Percentiles rank a stretch among this genome's conserved stretches.
phyloP scores from a whole-genome alignment of 2,113 vertebrate genomes.

The Eublepharis macularius region DNA sequence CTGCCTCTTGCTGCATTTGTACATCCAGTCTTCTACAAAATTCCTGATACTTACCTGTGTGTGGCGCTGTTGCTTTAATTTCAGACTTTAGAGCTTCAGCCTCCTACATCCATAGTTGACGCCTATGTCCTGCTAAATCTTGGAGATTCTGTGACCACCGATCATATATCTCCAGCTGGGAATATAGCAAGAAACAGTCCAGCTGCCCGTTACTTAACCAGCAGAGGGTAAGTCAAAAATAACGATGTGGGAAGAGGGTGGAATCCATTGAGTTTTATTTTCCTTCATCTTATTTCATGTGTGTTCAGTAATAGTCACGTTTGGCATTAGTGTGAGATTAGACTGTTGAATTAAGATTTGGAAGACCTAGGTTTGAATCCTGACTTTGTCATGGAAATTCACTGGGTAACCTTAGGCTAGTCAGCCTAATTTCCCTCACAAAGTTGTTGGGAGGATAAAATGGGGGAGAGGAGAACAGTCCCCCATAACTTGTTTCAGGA shows the following conservation, averaged over 20 bases:
- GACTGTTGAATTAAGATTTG: not conserved
- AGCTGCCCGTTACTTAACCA: conserved; percentile 90
- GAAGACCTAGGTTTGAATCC: no score
- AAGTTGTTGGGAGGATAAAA: no score
- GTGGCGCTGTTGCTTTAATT: not conserved
- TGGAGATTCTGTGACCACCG: conserved; percentile 96
- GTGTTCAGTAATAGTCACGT: not conserved
- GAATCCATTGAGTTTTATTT: not conserved
- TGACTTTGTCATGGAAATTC: no score
- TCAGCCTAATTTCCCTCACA: no score
- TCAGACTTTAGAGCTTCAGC: conserved; percentile 84
- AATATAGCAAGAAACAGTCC: conserved; percentile 95
- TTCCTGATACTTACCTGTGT: not conserved
- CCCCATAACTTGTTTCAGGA: no score
- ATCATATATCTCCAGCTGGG: conserved; percentile 97
- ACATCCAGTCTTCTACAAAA: not conserved
- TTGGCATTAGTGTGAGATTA: not conserved
- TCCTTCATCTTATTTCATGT: not conserved
- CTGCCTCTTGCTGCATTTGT: not conserved
- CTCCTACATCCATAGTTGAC: conserved; percentile 80
- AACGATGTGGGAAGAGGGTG: no score
- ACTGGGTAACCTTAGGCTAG: no score
- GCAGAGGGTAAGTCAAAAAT: conserved; percentile 80
- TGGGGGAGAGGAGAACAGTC: no score
- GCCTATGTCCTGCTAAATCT: conserved; percentile 92